Conservation (phyloP, 2,797 vertebrate species). For the Microctenopoma stevenorrisi region DNA sequence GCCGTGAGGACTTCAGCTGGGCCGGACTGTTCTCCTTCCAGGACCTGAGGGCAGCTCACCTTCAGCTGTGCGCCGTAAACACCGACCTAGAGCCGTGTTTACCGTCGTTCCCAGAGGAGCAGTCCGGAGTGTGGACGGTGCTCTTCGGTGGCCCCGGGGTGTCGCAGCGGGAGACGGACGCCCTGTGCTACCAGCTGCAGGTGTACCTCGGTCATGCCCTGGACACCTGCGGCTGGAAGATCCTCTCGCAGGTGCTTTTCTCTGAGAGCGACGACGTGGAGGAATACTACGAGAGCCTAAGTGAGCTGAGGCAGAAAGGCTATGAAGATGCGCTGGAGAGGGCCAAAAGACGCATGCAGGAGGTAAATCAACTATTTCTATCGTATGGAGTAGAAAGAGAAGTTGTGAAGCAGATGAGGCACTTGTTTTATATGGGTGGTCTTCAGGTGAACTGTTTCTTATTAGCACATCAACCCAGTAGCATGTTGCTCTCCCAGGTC, state of each 20-base stretch:
- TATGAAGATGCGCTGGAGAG: slow-evolving; percentile 93
- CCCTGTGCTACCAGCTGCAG: slow-evolving; percentile 91
- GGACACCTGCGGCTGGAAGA: slow-evolving; percentile 98
- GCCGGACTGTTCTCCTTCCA: slow-evolving; percentile 96
- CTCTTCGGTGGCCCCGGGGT: slow-evolving; percentile 87
- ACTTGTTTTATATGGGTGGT: not conserved
- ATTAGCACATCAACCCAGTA: no score
- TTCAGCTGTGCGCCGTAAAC: slow-evolving; percentile 93
- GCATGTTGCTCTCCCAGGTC: no score
- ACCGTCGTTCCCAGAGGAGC: slow-evolving; percentile 92
- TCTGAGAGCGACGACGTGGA: slow-evolving; percentile 92
- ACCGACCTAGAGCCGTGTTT: slow-evolving; percentile 93
- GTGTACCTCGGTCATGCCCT: slow-evolving; percentile 94
- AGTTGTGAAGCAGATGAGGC: not conserved
- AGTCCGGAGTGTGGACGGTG: slow-evolving; percentile 92
- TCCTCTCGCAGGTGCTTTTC: slow-evolving; percentile 95
- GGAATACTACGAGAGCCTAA: slow-evolving; percentile 97
- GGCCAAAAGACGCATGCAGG: slow-evolving; percentile 88
- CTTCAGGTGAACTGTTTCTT: no score
- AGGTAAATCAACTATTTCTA: slow-evolving; percentile 80
- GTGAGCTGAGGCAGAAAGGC: slow-evolving; percentile 93
- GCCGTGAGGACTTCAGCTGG: slow-evolving; percentile 93
- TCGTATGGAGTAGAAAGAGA: not conserved
- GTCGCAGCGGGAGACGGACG: slow-evolving; percentile 87
- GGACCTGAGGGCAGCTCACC: slow-evolving; percentile 90